These are phyloP conservation scores for Antechinus flavipes DNA, from an alignment of 2,113 vertebrate species.

Conservation along the genomic window DNA sequence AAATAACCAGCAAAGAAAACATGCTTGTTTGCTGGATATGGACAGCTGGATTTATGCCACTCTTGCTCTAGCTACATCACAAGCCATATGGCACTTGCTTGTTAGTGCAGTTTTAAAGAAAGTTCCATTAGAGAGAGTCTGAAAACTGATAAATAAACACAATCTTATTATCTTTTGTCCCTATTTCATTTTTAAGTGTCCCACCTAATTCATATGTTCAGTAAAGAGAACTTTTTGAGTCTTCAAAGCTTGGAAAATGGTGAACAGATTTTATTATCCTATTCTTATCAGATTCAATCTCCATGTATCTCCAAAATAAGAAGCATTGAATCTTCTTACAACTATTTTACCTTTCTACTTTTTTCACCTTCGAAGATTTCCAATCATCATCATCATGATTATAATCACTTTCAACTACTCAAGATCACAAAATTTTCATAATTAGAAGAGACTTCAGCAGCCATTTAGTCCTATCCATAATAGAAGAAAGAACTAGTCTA, in stretches of 20 bases:
- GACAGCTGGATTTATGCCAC: constrained; percentile 76
- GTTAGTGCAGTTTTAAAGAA: constrained; percentile 60
- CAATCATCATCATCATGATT: background rate
- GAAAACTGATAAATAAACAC: constrained; percentile 49
- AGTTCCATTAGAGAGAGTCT: constrained; percentile 60
- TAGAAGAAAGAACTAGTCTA: background rate
- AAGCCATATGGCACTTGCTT: constrained; percentile 63
- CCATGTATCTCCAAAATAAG: background rate
- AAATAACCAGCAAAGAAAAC: constrained; percentile 75
- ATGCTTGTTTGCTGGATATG: constrained; percentile 75
- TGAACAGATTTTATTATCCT: constrained; percentile 19
- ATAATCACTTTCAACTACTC: background rate
- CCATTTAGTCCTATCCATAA: background rate
- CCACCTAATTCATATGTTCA: constrained; percentile 50
- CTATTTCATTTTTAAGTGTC: constrained; percentile 49
- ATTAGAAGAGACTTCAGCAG: background rate
- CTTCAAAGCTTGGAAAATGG: background rate
- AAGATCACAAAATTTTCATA: background rate
- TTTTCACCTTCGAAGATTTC: background rate
- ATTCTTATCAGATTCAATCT: background rate
- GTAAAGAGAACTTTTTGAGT: background rate
- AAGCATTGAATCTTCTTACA: background rate
- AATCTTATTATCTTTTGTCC: constrained; percentile 43
- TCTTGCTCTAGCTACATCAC: constrained; percentile 71
- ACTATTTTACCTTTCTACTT: background rate